These are phyloP conservation scores for Coranthus polyacanthus DNA, from an alignment of 2,797 vertebrate genomes.

Conservation along the genomic window DNA sequence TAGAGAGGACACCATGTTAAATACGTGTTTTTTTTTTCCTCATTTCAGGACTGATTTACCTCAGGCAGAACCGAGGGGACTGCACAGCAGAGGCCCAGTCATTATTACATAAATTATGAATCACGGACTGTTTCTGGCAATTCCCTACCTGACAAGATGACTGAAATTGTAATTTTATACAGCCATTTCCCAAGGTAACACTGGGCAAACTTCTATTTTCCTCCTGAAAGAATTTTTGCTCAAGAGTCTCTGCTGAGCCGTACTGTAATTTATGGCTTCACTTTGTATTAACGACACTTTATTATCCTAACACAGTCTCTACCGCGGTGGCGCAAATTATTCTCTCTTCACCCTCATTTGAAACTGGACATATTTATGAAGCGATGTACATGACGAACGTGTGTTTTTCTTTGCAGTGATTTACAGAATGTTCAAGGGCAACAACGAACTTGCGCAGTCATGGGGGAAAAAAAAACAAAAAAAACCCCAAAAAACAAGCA, in stretches of 20 bases:
- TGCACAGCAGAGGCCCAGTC: constrained; percentile 17
- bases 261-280: constrained; percentile 57
- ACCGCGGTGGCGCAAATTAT: constrained; percentile 33
- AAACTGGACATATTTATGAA: constrained; percentile 56
- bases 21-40: constrained; percentile 21
- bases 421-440: constrained; percentile 39
- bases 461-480: too few relatives aligned
- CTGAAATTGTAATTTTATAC: constrained; percentile 53
- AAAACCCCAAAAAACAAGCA: constrained; percentile 29
- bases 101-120: constrained; percentile 52
- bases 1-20: constrained; percentile 1
- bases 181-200: constrained; percentile 64
- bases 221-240: constrained; percentile 40
- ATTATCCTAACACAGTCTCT: constrained; percentile 46
- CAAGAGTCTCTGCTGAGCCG: constrained; percentile 23
- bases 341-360: constrained; percentile 21
- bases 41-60: constrained; percentile 29
- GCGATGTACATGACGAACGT: constrained; percentile 47
- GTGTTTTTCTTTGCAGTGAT: constrained; percentile 2
- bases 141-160: constrained; percentile 42
- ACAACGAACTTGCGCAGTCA: constrained; percentile 8
- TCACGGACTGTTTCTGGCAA: constrained; percentile 50
- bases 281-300: constrained; percentile 53
- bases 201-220: constrained; percentile 39
- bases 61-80: constrained; percentile 3